These are phyloP conservation scores for Adela reaumurella DNA, from an alignment of 2,888 invertebrate species.

Conservation along the genomic window DNA sequence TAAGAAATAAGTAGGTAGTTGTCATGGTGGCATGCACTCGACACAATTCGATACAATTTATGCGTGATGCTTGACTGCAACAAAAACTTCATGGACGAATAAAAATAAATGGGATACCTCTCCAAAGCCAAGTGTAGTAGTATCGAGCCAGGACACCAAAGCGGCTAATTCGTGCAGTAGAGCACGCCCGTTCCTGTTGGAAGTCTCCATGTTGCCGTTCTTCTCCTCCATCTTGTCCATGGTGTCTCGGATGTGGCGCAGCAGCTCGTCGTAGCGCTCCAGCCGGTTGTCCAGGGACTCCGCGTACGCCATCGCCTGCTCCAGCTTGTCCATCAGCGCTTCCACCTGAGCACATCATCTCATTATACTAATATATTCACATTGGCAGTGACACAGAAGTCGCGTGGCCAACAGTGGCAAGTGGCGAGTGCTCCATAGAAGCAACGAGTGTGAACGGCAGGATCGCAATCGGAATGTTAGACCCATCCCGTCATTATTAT, in stretches of 20 bases:
- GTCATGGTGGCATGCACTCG: no score
- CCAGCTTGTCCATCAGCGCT: constrained; percentile 72
- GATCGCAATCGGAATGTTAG: no score
- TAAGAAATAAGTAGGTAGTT: no score
- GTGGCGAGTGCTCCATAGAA: no score
- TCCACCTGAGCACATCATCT: constrained; percentile 60
- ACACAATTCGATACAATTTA: no score
- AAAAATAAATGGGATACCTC: background rate
- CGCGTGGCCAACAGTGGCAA: no score
- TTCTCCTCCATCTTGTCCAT: constrained; percentile 92
- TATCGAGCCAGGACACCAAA: constrained; percentile 26
- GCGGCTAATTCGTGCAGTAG: constrained; percentile 75
- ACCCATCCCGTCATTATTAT: no score
- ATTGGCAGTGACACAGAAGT: no score
- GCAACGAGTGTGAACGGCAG: no score
- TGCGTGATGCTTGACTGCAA: no score
- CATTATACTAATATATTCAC: no score
- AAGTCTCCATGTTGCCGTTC: constrained; percentile 80
- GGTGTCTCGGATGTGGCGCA: constrained; percentile 77
- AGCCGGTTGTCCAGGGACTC: constrained; percentile 69
- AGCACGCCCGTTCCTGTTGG: constrained; percentile 80
- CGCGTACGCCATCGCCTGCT: constrained; percentile 72
- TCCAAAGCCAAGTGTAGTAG: background rate
- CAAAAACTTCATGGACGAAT: no score
- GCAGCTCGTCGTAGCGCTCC: constrained; percentile 71